A percentile compares a stretch with the other conserved stretches of the same genome.
phyloP scores from a whole-genome alignment of 30 jellyfish, hydroid and myxozoan genomes.

The Chrysaora quinquecirrha region DNA sequence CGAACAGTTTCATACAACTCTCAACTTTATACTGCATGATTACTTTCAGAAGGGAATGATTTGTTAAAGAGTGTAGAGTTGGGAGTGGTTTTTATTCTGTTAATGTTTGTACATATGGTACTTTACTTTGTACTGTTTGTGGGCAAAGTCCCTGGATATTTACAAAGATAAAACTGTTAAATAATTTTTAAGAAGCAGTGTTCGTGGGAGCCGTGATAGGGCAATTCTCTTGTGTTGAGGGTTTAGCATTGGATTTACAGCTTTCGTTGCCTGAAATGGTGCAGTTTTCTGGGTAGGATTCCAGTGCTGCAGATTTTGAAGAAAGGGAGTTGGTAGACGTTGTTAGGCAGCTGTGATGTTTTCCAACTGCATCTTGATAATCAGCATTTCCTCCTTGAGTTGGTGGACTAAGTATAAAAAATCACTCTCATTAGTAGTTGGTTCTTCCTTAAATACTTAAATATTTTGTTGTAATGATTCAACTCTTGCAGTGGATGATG shows the following conservation, averaged over 20 bases:
- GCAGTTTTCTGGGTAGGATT: neutral
- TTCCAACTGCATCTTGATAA: neutral
- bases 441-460: neutral
- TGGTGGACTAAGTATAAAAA: neutral
- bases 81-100: slow-evolving; percentile 10
- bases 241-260: neutral
- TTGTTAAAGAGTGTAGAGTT: neutral
- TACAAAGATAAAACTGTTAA: neutral
- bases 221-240: neutral
- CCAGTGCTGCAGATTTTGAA: neutral
- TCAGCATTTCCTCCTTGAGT: neutral
- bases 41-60: slow-evolving; percentile 1
- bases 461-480: neutral
- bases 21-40: neutral
- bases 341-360: neutral
- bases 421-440: neutral
- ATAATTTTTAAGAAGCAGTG: neutral
- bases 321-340: neutral
- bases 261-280: neutral
- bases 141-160: neutral
- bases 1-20: slow-evolving; percentile 5
- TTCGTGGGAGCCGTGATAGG: neutral
- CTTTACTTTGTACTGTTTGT: neutral
- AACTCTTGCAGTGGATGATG: neutral
- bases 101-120: neutral